Evolutionary conservation across 2,888 invertebrate species (phyloP).

Genomic region (Cryptus viduatorius): DNA sequence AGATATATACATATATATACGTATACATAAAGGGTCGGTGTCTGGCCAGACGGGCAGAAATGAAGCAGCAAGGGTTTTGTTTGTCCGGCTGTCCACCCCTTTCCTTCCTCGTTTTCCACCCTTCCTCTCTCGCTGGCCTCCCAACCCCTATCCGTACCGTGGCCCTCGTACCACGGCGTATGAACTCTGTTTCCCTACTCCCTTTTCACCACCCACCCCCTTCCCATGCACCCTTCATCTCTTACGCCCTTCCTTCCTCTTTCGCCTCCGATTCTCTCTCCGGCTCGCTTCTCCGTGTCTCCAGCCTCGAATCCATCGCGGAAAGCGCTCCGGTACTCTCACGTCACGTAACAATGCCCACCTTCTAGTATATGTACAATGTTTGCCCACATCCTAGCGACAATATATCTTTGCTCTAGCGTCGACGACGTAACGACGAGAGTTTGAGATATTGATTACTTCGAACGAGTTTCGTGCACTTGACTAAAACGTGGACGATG

Average conservation of each 20-base stretch:
- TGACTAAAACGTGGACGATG: neutral
- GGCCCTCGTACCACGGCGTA: conserved; percentile 62
- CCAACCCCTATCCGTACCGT: conserved; percentile 66
- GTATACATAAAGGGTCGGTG: conserved; percentile 77
- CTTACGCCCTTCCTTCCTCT: conserved; percentile 64
- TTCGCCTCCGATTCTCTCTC: conserved; percentile 66
- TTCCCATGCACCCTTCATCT: conserved; percentile 61
- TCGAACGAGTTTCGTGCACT: conserved; percentile 77
- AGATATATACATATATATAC: conserved; percentile 27
- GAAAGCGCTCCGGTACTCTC: conserved; percentile 57
- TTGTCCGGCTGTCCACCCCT: conserved; percentile 84
- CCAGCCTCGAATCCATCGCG: conserved; percentile 59
- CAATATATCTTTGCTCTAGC: conserved; percentile 77
- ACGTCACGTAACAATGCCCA: conserved; percentile 78
- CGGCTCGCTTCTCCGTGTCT: conserved; percentile 55
- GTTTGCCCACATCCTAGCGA: conserved; percentile 80
- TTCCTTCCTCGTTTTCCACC: conserved; percentile 78
- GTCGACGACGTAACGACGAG: conserved; percentile 19
- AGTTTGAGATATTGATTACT: conserved; percentile 80
- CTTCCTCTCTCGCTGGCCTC: conserved; percentile 59
- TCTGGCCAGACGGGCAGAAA: conserved; percentile 84
- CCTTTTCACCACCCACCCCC: conserved; percentile 51
- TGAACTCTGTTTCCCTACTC: conserved; percentile 57
- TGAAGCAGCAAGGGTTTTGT: conserved; percentile 85
- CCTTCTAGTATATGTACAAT: conserved; percentile 72